These are phyloP conservation scores for Chrysaora quinquecirrha DNA, from an alignment of 30 jellyfish, hydroid and myxozoan genomes.

Conservation along the genomic window DNA sequence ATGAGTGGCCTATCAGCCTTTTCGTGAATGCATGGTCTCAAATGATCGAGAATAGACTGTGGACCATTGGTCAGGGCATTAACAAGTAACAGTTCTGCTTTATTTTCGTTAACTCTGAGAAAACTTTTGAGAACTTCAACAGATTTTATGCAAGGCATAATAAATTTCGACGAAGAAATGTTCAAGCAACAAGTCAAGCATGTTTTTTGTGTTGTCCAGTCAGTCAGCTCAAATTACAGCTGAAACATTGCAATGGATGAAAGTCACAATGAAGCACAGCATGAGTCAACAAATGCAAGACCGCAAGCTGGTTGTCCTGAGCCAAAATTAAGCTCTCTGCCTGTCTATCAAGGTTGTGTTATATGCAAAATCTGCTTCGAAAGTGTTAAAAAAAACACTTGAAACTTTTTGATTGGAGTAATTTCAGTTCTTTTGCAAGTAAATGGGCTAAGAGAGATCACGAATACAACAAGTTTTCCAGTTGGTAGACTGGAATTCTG, in stretches of 20 bases:
- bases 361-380: slow-evolving; percentile 8
- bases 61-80: too few species aligned
- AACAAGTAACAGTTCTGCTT: too few species aligned
- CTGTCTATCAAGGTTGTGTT: too few species aligned
- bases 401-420: slow-evolving; percentile 6
- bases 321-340: not conserved
- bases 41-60: too few species aligned
- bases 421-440: not conserved
- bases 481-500: slow-evolving; percentile 11
- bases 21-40: too few species aligned
- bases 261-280: too few species aligned
- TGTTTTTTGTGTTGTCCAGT: not conserved
- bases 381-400: slow-evolving; percentile 10
- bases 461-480: not conserved
- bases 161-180: too few species aligned
- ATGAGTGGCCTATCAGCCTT: too few species aligned
- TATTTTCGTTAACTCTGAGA: too few species aligned
- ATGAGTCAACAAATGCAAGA: not conserved
- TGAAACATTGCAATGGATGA: not conserved
- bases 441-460: slow-evolving; percentile 18
- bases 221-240: not conserved
- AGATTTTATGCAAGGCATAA: too few species aligned
- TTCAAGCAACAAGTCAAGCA: not conserved
- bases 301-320: not conserved
- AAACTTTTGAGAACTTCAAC: too few species aligned